These are phyloP conservation scores for Suillia variegata DNA, from an alignment of 2,888 invertebrate species.

Conservation along the genomic window DNA sequence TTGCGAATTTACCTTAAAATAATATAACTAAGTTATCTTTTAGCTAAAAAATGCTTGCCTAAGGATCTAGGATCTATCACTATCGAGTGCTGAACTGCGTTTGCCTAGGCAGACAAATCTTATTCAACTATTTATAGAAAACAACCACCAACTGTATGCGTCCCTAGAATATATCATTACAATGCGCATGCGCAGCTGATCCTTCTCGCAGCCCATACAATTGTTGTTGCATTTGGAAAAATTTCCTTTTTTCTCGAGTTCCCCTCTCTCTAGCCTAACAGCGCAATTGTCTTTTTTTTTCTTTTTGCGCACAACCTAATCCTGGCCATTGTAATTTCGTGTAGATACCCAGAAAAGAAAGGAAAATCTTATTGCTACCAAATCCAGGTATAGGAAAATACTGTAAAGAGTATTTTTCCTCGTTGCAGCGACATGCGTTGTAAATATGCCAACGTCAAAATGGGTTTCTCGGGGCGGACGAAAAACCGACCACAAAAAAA, in stretches of 20 bases:
- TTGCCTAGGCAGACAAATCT: constrained; percentile 32
- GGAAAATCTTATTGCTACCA: too few relatives aligned
- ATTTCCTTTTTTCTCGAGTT: too few relatives aligned
- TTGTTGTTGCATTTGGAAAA: too few relatives aligned
- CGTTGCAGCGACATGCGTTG: constrained; percentile 15
- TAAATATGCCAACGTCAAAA: constrained; percentile 20
- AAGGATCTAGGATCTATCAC: constrained; percentile 53
- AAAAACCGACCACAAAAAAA: constrained; percentile 53
- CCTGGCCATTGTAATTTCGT: too few relatives aligned
- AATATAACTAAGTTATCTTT: too few relatives aligned
- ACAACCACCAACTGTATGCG: neutral
- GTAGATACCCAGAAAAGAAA: too few relatives aligned
- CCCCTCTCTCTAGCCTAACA: too few relatives aligned
- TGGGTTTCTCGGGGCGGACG: constrained; percentile 36
- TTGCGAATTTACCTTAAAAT: too few relatives aligned
- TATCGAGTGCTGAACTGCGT: constrained; percentile 42
- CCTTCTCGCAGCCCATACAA: too few relatives aligned
- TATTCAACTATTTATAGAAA: constrained; percentile 10
- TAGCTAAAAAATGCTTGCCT: too few relatives aligned
- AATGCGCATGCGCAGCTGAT: neutral
- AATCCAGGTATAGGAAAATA: neutral
- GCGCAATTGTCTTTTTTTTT: neutral
- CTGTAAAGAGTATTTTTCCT: neutral
- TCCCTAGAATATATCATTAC: neutral
- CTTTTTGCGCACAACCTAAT: neutral